Conservation (phyloP, 2,888 invertebrate species). For the Escarpia spicata region DNA sequence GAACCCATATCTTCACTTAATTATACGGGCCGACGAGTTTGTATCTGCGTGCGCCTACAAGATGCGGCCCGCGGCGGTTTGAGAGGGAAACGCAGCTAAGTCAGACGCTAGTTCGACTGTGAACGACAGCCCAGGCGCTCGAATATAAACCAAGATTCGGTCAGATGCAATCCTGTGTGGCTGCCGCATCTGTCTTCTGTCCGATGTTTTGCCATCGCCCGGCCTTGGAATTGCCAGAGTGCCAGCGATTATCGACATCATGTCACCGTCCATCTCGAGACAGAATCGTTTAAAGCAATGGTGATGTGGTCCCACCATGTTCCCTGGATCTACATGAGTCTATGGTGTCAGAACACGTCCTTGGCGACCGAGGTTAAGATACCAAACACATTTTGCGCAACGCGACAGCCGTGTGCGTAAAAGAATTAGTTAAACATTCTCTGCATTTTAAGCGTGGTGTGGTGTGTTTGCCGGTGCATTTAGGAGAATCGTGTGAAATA, state of each 20-base stretch:
- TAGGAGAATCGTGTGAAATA: not conserved
- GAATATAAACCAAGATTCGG: not conserved
- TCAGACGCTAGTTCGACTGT: not conserved
- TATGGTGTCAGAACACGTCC: not conserved
- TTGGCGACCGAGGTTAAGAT: not conserved
- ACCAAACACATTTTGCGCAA: not conserved
- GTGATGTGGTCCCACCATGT: not conserved
- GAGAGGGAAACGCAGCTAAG: not conserved
- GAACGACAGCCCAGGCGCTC: conserved; percentile 12
- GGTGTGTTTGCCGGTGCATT: not conserved
- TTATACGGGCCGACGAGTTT: not conserved
- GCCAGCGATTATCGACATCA: not conserved
- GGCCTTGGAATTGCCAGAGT: not conserved
- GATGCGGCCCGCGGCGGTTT: not conserved
- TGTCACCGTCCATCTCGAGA: not conserved
- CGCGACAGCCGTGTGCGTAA: not conserved
- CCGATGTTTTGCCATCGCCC: not conserved
- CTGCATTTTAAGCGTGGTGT: not conserved
- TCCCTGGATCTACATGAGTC: not conserved
- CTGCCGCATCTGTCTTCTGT: not conserved
- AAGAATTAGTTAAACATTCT: not conserved
- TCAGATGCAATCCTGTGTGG: not conserved
- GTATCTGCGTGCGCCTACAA: not conserved
- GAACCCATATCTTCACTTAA: not conserved
- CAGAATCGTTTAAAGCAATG: not conserved